Base-by-base conservation (phyloP, 2,113 vertebrate species). In the Hyaena hyaena region DNA sequence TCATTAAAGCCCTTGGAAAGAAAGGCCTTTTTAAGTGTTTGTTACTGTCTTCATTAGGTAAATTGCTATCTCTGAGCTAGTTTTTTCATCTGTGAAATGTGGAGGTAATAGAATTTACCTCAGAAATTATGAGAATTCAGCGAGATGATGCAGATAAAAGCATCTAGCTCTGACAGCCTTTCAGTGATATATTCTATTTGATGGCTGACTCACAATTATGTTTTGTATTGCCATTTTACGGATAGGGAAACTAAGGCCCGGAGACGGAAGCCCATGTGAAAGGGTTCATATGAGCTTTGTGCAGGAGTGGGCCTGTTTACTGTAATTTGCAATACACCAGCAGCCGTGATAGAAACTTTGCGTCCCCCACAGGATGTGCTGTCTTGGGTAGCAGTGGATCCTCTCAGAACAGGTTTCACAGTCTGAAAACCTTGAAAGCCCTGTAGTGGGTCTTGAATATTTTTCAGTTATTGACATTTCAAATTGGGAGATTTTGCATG, bases 1-100 rank as follows among this genome's bases (percentile, higher is more conserved):
- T 92, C 35, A 71, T 17, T 73, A 65, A 96, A 95, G 69, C 35
- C 65, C 58, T 90, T 81, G 80, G 53, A 68, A 92, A 88, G 69
- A 90, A 50, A 58, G 16, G 53, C 16, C 35, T 93, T 96, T 94
- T 81, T 43, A 88, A 74, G 65, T 33, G 53, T 39, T 93, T 92
- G 17, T 73, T 58, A 2, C 84, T 55, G 10, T 85, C 80, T 88
- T 93, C 55, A 84, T 96, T 83, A 73, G 45, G 53, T 84, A 48
- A 79, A 80, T 55, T 93, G 12, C 81, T 82, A 21, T 89, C 43
- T 86, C 83, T 79, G 23, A 83, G 35, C n/a, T 92, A 17, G 66
- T 8, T 68, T 97, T 48, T 50, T 81, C 35, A 63, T 48, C 26
- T 94, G 61, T 82, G 63, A 94, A 97, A 73, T 81, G 48, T 84